Percentiles rank a stretch among this genome's conserved stretches.
Conservation (phyloP, 1,140 invertebrate species). For the Paraescarpia echinospica region DNA sequence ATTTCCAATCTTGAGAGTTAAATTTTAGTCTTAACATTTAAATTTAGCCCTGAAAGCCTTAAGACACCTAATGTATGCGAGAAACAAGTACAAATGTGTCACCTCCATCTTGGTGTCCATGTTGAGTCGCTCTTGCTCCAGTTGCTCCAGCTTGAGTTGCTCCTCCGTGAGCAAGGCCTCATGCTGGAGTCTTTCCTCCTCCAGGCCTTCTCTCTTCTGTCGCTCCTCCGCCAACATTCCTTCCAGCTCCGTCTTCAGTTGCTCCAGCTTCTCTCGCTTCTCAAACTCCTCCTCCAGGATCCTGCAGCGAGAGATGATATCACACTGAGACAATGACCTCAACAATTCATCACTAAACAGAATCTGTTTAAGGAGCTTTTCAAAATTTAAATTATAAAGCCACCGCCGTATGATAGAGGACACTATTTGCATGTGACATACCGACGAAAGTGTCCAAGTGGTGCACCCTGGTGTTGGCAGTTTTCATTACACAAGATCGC, state of each 20-base stretch:
- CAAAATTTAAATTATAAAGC: too few species aligned
- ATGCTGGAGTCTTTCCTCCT: slow-evolving; percentile 71
- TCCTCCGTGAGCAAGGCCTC: slow-evolving; percentile 71
- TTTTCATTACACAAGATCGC: too few species aligned
- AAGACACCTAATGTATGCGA: too few species aligned
- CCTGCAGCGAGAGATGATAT: slow-evolving; percentile 49
- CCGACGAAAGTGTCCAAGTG: too few species aligned
- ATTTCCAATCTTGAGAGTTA: too few species aligned
- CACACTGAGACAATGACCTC: background rate
- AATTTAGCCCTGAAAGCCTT: too few species aligned
- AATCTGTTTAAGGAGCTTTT: too few species aligned
- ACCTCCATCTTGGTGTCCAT: slow-evolving; percentile 69
- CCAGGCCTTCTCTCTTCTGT: slow-evolving; percentile 72
- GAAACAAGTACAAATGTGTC: slow-evolving; percentile 20
- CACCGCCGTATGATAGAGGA: too few species aligned
- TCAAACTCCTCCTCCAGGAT: slow-evolving; percentile 82
- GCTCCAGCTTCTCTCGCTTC: slow-evolving; percentile 75
- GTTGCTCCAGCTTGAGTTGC: slow-evolving; percentile 65
- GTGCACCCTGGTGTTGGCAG: too few species aligned
- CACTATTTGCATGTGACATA: too few species aligned
- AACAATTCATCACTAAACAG: background rate
- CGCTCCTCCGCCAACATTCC: slow-evolving; percentile 72
- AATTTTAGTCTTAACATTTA: too few species aligned
- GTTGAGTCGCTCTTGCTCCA: slow-evolving; percentile 69
- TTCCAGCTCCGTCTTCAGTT: slow-evolving; percentile 74